phyloP scores from a whole-genome alignment of 2,888 invertebrate species.

The Frankliniella fusca region DNA sequence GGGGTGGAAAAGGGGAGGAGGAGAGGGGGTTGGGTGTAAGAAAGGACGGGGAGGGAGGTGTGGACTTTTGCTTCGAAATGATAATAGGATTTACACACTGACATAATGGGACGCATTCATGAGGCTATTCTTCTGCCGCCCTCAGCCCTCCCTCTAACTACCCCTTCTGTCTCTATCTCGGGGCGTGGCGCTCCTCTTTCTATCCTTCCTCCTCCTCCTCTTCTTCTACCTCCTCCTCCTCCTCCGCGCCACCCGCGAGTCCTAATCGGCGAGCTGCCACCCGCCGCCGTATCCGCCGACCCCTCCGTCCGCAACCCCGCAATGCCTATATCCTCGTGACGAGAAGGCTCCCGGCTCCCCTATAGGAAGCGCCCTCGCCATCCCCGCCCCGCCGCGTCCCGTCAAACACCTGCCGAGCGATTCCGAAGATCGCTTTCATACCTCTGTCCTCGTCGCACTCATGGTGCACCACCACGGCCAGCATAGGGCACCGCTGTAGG shows the following conservation, averaged over 20 bases:
- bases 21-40: not conserved
- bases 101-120: conserved; percentile 24
- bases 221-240: not conserved
- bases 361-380: not conserved
- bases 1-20: not conserved
- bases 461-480: too few relatives aligned
- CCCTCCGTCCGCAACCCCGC: too few relatives aligned
- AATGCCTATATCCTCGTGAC: too few relatives aligned
- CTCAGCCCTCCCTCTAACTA: not conserved
- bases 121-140: conserved; percentile 14
- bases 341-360: too few relatives aligned
- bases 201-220: not conserved
- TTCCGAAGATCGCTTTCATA: too few relatives aligned
- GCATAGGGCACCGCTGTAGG: too few relatives aligned
- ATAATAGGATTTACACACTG: conserved; percentile 25
- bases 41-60: not conserved
- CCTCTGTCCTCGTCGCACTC: too few relatives aligned
- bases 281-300: too few relatives aligned
- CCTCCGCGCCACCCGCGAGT: not conserved
- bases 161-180: not conserved
- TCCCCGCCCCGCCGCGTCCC: not conserved
- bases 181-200: not conserved
- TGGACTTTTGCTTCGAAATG: conserved; percentile 10
- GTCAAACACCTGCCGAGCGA: not conserved
- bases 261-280: too few relatives aligned